Conservation (phyloP, 2,113 vertebrate genomes). For the Upupa epops region DNA sequence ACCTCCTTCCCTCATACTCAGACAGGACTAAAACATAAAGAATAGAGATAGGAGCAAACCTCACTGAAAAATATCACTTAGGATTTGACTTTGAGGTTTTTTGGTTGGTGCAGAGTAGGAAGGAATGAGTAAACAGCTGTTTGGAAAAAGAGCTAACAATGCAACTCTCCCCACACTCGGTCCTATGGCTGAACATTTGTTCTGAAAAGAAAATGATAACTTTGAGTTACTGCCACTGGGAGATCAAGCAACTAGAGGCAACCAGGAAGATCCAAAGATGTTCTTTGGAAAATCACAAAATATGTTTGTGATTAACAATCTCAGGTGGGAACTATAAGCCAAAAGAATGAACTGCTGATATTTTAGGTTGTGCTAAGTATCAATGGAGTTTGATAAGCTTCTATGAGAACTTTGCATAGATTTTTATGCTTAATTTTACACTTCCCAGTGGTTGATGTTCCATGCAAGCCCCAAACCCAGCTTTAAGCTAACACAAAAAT, state of each 20-base stretch:
- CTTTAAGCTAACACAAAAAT: not conserved
- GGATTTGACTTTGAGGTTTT: not conserved
- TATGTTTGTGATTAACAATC: not conserved
- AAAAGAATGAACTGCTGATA: not conserved
- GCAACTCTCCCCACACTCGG: not conserved
- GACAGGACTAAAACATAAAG: slow-evolving; percentile 30
- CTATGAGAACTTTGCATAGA: not conserved
- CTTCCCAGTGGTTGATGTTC: not conserved
- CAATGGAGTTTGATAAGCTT: not conserved
- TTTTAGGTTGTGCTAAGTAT: not conserved
- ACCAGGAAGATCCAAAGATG: not conserved
- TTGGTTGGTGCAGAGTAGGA: not conserved
- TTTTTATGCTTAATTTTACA: slow-evolving; percentile 13
- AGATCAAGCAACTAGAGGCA: not conserved
- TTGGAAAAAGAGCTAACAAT: not conserved
- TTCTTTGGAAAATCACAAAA: not conserved
- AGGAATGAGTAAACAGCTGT: fast-evolving
- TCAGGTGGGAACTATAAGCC: not conserved
- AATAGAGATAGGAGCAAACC: not conserved
- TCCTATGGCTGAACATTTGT: not conserved
- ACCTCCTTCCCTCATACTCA: not conserved
- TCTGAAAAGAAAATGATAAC: not conserved
- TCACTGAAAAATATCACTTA: not conserved
- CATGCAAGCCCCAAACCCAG: not conserved
- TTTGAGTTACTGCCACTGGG: not conserved